Evolutionary conservation across 2,797 vertebrate genomes (phyloP), one percentile per base, ranked within the genome.

Genomic region (Gouania willdenowi): DNA sequence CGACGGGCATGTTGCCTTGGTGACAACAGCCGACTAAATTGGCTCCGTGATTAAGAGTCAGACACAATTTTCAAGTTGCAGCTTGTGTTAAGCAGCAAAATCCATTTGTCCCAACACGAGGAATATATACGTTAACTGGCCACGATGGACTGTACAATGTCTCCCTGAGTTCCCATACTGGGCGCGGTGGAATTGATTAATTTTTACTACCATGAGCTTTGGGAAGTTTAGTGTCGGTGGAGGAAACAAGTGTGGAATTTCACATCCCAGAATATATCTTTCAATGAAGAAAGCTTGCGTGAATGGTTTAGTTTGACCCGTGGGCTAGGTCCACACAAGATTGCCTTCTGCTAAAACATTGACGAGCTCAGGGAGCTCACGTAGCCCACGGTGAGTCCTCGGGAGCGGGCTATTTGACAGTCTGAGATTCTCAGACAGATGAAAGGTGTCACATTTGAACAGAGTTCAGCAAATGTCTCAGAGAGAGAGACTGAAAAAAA

Each of bases 301-400:
- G 76, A 84, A 77, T 77, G 74, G 45, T 75, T 71, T 55, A 68
- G 69, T 79, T 80, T 80, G 81, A 85, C 80, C 81, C 67, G 67
- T 83, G 66, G n/a, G 77, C 73, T 23, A 26, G 53, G 65, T 64
- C 76, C 36, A 51, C 62, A 14, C 62, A 41, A 80, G 77, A 81
- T 79, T 82, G 79, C 82, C 77, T 77, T 72, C 75, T 77, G 68
- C 76, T 85, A 60, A 85, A 86, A 82, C 82, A 83, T 81, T 83
- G 75, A 85, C 45, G 75, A 82, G 78, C 51, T 4, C 15, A 59
- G 75, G 76, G 82, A 79, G 68, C 51, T 4, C 15, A 59, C 75
- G 76, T 82, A 79, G 68, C 60, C 52, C 33, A 18, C 44, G 23
- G 67, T 57, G 66, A 66, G 56, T 82, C 76, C 67, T 67, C 30